A percentile compares a stretch with the other conserved stretches of the same genome.
Evolutionary conservation across 2,888 invertebrate genomes (phyloP).

Genomic region (Apotomis capreana): DNA sequence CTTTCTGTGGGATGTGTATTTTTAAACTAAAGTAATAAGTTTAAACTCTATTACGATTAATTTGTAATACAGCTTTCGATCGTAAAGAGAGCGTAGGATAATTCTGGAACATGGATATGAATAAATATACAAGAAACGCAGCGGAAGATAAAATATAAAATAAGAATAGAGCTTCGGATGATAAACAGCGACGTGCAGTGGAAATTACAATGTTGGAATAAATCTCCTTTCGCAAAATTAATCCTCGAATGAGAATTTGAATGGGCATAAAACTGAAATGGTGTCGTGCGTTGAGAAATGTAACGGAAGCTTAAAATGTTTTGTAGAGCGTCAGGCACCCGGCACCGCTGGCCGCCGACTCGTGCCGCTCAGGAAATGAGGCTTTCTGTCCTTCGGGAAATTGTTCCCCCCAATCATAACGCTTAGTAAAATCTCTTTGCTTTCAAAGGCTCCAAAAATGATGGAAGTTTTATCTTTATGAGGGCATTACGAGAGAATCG

Average conservation of each 20-base stretch:
- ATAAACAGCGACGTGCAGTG: conserved; percentile 31
- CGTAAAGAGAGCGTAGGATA: too few relatives aligned
- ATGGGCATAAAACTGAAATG: conserved; percentile 60
- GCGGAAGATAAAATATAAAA: background rate
- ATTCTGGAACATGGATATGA: too few relatives aligned
- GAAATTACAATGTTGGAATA: conserved; percentile 33
- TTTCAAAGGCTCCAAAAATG: conserved; percentile 74
- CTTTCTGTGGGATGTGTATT: too few relatives aligned
- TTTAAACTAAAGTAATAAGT: too few relatives aligned
- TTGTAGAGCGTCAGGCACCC: conserved; percentile 55
- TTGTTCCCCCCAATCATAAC: conserved; percentile 79
- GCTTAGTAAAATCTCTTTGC: conserved; percentile 71
- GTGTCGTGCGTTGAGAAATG: conserved; percentile 72
- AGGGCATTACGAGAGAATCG: conserved; percentile 65
- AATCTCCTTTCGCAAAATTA: conserved; percentile 36
- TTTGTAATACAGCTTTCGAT: too few relatives aligned
- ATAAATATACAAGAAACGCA: background rate
- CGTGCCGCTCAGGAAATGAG: conserved; percentile 78
- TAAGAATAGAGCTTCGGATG: conserved; percentile 2
- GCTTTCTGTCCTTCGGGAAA: conserved; percentile 78
- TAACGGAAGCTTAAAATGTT: conserved; percentile 79
- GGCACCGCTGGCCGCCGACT: conserved; percentile 48
- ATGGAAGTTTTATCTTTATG: conserved; percentile 71
- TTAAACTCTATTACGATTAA: too few relatives aligned
- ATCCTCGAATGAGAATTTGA: conserved; percentile 57